Conservation (phyloP, 2,797 vertebrate genomes). For the Psittacula echo region DNA sequence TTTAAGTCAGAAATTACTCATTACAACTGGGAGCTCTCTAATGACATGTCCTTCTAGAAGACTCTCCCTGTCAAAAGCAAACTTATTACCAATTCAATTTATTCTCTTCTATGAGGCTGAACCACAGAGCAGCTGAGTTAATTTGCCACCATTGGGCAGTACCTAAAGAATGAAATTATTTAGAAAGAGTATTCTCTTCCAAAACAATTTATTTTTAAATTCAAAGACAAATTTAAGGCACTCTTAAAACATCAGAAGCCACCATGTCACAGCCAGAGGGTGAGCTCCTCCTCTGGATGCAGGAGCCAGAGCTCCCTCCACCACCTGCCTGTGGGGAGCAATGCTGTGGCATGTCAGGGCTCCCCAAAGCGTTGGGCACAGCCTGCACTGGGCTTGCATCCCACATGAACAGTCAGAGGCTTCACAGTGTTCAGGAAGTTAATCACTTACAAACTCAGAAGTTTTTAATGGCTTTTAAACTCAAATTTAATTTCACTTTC, state of each 20-base stretch:
- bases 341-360: neutral
- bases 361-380: neutral
- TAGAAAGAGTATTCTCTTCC: neutral
- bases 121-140: neutral
- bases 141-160: neutral
- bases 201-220: neutral
- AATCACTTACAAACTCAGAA: neutral
- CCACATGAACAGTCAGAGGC: neutral
- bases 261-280: neutral
- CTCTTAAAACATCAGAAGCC: neutral
- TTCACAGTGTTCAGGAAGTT: neutral
- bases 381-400: neutral
- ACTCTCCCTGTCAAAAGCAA: neutral
- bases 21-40: neutral
- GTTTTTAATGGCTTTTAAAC: constrained; percentile 20
- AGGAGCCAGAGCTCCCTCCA: neutral
- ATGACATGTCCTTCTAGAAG: neutral
- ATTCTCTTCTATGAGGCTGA: neutral
- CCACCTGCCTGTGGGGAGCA: neutral
- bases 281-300: neutral
- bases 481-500: constrained; percentile 43
- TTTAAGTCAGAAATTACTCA: neutral
- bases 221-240: neutral
- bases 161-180: neutral
- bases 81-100: neutral